Evolutionary conservation across 2,797 vertebrate species (phyloP).

Genomic region (Aplochiton taeniatus): DNA sequence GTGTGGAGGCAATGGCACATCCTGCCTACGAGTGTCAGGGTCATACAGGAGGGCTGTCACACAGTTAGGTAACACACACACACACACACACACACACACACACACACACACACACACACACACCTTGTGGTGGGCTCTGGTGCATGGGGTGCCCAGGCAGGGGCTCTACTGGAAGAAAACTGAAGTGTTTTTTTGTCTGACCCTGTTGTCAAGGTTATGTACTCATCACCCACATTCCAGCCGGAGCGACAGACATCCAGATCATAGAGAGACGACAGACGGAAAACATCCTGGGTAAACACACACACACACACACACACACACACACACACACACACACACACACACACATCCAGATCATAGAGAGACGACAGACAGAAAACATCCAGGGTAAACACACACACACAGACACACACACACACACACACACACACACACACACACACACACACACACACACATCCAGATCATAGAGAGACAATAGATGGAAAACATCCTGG

Average conservation of each 20-base stretch:
- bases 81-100: not conserved
- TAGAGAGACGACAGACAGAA: constrained; percentile 3
- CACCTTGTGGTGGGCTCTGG: not conserved
- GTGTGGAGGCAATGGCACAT: constrained; percentile 85
- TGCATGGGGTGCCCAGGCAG: no score
- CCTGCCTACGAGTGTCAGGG: constrained; percentile 86
- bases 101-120: not conserved
- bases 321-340: no score
- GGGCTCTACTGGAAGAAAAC: not conserved
- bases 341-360: constrained; percentile 28
- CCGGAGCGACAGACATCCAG: constrained; percentile 85
- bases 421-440: no score
- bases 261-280: constrained; percentile 89
- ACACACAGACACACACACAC: not conserved
- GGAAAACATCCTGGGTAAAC: constrained; percentile 86
- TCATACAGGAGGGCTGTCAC: constrained; percentile 87
- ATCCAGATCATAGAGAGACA: constrained; percentile 90
- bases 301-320: constrained; percentile 39
- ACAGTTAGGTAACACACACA: constrained; percentile 81
- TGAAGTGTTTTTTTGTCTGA: constrained; percentile 22
- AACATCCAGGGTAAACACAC: not conserved
- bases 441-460: constrained; percentile 85
- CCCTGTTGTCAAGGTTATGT: constrained; percentile 78
- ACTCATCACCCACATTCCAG: constrained; percentile 86
- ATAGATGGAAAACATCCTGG: constrained; percentile 89